These are phyloP conservation scores for Prionailurus viverrinus DNA, from an alignment of 2,113 vertebrate genomes.

Conservation along the genomic window DNA sequence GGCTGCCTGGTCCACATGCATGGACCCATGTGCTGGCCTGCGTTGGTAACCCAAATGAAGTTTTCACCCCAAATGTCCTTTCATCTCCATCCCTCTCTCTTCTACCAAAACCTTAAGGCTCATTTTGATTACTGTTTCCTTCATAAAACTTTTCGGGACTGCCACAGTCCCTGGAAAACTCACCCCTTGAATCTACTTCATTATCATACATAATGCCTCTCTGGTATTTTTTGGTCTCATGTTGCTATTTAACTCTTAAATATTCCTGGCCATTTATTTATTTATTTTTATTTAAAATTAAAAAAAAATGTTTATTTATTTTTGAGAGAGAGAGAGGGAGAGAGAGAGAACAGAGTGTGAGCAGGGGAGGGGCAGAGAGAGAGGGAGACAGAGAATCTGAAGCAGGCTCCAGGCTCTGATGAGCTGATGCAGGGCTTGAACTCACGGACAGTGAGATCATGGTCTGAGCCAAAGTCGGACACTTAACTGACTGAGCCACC, in stretches of 20 bases:
- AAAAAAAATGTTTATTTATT: too few species aligned
- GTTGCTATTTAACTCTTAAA: not conserved
- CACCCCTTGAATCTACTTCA: not conserved
- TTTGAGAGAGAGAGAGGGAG: too few species aligned
- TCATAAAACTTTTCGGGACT: not conserved
- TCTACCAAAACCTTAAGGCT: not conserved
- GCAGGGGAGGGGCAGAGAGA: too few species aligned
- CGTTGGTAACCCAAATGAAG: not conserved
- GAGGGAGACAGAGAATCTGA: too few species aligned
- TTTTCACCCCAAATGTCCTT: not conserved
- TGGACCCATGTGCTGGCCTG: not conserved
- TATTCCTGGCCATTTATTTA: not conserved
- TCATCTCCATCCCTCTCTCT: not conserved
- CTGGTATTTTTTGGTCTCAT: not conserved
- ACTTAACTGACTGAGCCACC: too few species aligned
- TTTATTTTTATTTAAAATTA: too few species aligned
- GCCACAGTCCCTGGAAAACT: not conserved
- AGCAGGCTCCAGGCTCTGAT: too few species aligned
- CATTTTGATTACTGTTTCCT: not conserved
- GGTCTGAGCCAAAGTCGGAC: too few species aligned
- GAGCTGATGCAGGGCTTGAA: too few species aligned
- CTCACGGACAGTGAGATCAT: too few species aligned
- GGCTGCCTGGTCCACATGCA: fast-evolving
- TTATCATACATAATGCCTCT: not conserved
- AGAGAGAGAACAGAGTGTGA: too few species aligned